Percentiles rank a stretch among this genome's conserved stretches.
Conservation (phyloP, 2,888 invertebrate species). For the Perizoma affinitatum region DNA sequence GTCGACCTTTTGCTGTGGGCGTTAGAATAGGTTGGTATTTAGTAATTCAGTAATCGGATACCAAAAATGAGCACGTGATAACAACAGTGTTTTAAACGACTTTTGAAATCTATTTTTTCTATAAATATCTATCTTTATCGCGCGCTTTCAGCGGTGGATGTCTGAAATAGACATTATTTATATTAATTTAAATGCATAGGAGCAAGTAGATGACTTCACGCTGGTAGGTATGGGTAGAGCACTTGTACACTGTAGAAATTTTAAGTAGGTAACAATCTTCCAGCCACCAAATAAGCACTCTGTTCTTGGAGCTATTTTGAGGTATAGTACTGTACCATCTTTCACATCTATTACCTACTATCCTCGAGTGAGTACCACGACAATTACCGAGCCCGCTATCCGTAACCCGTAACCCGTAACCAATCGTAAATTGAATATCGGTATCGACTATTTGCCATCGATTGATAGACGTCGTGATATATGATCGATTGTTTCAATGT, state of each 20-base stretch:
- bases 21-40: slow-evolving; percentile 44
- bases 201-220: no score
- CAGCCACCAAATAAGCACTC: no score
- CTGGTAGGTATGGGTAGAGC: no score
- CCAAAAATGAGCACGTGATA: slow-evolving; percentile 51
- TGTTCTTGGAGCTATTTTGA: no score
- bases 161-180: no score
- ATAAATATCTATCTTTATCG: no score
- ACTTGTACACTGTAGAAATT: no score
- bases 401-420: slow-evolving; percentile 56
- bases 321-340: no score
- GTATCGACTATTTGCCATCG: slow-evolving; percentile 64
- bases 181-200: no score
- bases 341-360: background rate
- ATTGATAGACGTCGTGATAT: slow-evolving; percentile 58
- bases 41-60: slow-evolving; percentile 33
- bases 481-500: slow-evolving; percentile 56
- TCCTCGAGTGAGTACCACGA: slow-evolving; percentile 24
- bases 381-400: slow-evolving; percentile 53
- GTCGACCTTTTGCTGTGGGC: slow-evolving; percentile 64
- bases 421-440: slow-evolving; percentile 72
- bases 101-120: background rate
- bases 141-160: no score
- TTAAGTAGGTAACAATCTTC: no score
- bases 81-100: slow-evolving; percentile 2